These are phyloP conservation scores for Paguma larvata DNA, from an alignment of 2,797 vertebrate genomes.

Conservation along the genomic window DNA sequence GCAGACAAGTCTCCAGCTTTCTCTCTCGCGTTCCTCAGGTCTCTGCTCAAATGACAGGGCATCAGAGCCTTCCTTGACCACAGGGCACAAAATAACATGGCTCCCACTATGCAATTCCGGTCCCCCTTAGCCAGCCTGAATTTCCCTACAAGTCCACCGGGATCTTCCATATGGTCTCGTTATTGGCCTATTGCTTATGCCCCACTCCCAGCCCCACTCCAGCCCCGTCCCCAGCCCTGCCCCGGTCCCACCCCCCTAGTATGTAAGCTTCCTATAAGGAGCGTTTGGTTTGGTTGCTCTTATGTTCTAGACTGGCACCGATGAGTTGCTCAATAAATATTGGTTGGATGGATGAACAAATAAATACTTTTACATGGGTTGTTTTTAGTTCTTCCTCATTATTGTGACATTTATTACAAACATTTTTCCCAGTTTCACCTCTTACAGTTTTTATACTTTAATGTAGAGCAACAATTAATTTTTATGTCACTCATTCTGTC, in stretches of 20 bases:
- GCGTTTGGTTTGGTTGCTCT: neutral
- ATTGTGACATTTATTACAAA: neutral
- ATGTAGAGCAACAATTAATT: neutral
- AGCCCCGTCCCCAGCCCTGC: accelerated
- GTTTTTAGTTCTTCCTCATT: neutral
- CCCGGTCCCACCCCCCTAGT: neutral
- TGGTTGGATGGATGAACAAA: neutral
- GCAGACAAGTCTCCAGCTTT: neutral
- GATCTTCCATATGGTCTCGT: neutral
- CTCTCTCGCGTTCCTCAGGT: neutral
- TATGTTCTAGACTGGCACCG: neutral
- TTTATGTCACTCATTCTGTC: neutral
- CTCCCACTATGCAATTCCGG: neutral
- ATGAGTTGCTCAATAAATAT: constrained; percentile 11
- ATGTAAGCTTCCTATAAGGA: neutral
- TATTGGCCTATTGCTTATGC: neutral
- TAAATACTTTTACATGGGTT: neutral
- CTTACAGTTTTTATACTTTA: neutral
- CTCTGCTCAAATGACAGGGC: neutral
- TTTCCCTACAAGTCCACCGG: neutral
- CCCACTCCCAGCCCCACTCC: accelerated
- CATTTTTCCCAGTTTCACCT: neutral
- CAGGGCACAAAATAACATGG: neutral
- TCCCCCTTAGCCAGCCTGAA: neutral
- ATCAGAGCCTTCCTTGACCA: neutral